Base-by-base conservation (phyloP, 37 sponge, comb jelly and placozoan species). In the Dysidea cf. avara region DNA sequence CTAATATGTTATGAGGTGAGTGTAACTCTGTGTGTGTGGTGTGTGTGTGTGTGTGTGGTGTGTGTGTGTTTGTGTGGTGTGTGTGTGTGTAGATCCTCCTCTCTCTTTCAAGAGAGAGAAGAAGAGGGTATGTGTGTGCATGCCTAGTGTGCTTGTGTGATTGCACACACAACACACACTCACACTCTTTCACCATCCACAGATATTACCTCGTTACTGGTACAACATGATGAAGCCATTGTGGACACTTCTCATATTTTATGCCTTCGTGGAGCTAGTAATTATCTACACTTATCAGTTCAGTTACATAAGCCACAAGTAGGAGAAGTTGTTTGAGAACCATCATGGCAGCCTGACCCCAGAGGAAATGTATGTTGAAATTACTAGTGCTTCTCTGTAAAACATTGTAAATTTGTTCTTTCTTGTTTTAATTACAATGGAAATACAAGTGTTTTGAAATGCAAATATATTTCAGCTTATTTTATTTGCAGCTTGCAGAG, bases 261-360 rank as follows among this genome's bases (percentile, higher is more conserved):
- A 91, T 72, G 69, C 91, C 14, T 64, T 61, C 14, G 38, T 81
- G 12, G 74, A 86, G 16, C 88, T 91, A 5, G 17, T 81, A 20
- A 43, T 86, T 12, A 48, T 91, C 69, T 91, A 91, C 64, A 91
- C 87, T 25, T 86, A 67, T 58, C 87, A 76, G 64, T 82, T 91
- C 76, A 53, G 64, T 48, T 33, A 37, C 12, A 52, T 91, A 6
- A 69, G 47, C 14, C 55, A 66, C 22, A 37, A 16, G 5, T 75
- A 79, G 84, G n/a, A 31, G 26, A 61, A 20, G 9, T 46, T 71
- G 6, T 61, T 71, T 61, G 57, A 87, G 30, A n/a, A 12, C 25
- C 29, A 67, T 9, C 16, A 3, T 17, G 53, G 55, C 4, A 76
- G 61, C 32, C 39, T 83, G 13, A 48, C 52, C 14, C 61, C 66